A percentile compares a stretch with the other conserved stretches of the same genome.
Evolutionary conservation across 2,113 vertebrate species (phyloP).

Genomic region (Pavo muticus): DNA sequence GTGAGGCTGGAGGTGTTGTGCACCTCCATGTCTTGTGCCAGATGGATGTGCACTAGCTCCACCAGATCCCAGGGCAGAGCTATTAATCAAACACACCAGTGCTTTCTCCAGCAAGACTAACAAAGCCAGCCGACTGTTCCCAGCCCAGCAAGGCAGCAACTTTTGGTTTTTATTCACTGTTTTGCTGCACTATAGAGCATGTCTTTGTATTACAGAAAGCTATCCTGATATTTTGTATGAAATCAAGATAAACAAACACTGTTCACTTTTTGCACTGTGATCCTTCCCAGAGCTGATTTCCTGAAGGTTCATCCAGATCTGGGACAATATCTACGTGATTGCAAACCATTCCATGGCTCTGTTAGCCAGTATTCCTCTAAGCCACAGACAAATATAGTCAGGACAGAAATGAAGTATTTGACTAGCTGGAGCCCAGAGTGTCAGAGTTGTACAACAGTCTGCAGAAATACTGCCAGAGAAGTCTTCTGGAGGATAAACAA

Average conservation of each 20-base stretch:
- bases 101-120: not conserved
- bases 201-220: not conserved
- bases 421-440: not conserved
- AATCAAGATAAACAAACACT: not conserved
- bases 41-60: conserved; percentile 2
- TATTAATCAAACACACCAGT: conserved; percentile 21
- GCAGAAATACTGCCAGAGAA: not conserved
- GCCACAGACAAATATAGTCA: not conserved
- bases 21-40: not conserved
- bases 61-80: conserved; percentile 2
- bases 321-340: not conserved
- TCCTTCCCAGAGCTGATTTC: not conserved
- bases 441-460: not conserved
- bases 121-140: conserved; percentile 32
- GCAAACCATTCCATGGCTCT: not conserved
- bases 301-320: not conserved
- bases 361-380: not conserved
- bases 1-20: not conserved
- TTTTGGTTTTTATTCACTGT: not conserved
- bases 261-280: not conserved
- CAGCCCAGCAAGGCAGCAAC: not conserved
- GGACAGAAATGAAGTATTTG: not conserved
- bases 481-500: conserved; percentile 11
- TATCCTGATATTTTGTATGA: not conserved
- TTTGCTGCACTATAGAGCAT: not conserved